Evolutionary conservation across 1,140 invertebrate species (phyloP), one percentile per base, ranked within the genome.

Genomic region (Vollenhovia emeryi): DNA sequence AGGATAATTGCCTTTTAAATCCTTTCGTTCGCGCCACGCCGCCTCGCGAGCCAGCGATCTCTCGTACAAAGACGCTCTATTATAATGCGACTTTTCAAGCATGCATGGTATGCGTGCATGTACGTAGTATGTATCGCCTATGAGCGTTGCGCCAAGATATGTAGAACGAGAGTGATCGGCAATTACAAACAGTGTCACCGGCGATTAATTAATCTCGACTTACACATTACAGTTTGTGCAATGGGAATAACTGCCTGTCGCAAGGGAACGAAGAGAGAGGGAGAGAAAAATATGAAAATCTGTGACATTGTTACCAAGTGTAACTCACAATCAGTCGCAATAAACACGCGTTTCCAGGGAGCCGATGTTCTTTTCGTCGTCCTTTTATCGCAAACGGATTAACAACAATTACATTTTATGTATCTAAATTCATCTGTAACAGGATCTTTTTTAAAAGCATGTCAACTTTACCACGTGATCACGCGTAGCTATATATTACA

Each of bases 141-240:
- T 18, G 33, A 36, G 30, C 1, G 24, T 66, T 66, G 45, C 62
- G 33, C 9, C 33, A 50, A 30, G 21, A 71, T 71, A 80, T 43
- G 78, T 80, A 50, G 48, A 80, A 55, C 27, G 79, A 84, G 80
- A 76, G 45, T 48, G 86, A 55, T 78, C 45, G 24, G 13, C 21
- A 45, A 55, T 80, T 87, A 85, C 71, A 71, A 76, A 83, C 71
- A 75, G 21, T 64, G 55, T 48, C 40, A 36, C 55, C 40, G 45
- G 76, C 48, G 52, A 45, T 74, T 85, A 62, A 85, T 73, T 74
- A 78, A n/a, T 30, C 55, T 60, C 45, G 59, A 59, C 57, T 88
- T 85, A 79, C 43, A 8, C 43, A 11, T 50, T 64, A 21, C 11
- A 9, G 15, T 68, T 40, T 43, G 36, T 55, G 7, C 43, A 11